Percentiles rank a stretch among this genome's conserved stretches.
Evolutionary conservation across 2,113 vertebrate species (phyloP).

Genomic region (Siniperca knerii): DNA sequence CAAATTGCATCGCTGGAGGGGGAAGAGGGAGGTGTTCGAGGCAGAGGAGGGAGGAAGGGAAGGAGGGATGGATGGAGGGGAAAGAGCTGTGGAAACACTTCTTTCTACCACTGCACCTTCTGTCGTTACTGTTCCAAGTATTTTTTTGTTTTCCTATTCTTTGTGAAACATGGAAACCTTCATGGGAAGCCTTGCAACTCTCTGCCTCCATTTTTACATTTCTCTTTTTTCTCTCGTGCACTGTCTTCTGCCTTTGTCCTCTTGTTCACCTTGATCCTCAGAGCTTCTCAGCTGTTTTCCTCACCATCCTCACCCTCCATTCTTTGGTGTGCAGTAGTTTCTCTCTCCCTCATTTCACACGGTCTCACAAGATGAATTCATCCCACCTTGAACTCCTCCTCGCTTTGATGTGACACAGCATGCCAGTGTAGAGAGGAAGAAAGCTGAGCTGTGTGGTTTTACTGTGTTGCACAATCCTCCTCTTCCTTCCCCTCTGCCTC

Average conservation of each 20-base stretch:
- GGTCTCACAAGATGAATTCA: slow-evolving; percentile 47
- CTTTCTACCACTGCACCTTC: not conserved
- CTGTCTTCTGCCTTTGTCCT: not conserved
- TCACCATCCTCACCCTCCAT: not conserved
- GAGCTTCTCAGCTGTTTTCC: not conserved
- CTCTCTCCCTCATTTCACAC: not conserved
- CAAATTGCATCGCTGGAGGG: slow-evolving; percentile 49
- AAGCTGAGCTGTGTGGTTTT: slow-evolving; percentile 68
- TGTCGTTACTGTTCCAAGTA: not conserved
- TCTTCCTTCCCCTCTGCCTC: slow-evolving; percentile 55
- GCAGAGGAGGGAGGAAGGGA: not conserved
- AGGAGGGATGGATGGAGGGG: not conserved
- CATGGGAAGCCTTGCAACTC: not conserved
- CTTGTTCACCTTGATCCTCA: not conserved
- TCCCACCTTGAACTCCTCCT: slow-evolving; percentile 61
- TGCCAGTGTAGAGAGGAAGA: slow-evolving; percentile 45
- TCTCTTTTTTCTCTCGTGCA: not conserved
- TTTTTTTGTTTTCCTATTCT: not conserved
- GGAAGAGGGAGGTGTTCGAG: slow-evolving; percentile 7
- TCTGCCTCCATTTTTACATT: not conserved
- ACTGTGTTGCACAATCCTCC: slow-evolving; percentile 63
- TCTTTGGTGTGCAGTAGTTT: not conserved
- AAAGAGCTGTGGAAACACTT: not conserved
- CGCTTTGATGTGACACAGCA: slow-evolving; percentile 67
- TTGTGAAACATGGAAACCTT: not conserved